Conservation (phyloP, 2,888 invertebrate species). For the Agrochola lota region DNA sequence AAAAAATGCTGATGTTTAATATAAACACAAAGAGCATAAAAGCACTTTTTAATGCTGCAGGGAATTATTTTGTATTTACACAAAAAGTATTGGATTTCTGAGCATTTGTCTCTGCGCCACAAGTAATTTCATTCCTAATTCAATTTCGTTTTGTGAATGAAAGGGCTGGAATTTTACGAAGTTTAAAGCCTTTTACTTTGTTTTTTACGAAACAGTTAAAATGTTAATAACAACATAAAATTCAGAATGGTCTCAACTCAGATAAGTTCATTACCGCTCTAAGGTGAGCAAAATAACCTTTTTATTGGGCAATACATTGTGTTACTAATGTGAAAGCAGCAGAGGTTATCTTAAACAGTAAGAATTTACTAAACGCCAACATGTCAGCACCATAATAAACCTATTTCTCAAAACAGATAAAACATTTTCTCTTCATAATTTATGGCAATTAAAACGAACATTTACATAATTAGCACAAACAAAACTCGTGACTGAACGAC, state of each 20-base stretch:
- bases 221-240: conserved; percentile 41
- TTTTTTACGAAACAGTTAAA: conserved; percentile 26
- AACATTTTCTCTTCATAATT: conserved; percentile 59
- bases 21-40: conserved; percentile 56
- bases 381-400: conserved; percentile 41
- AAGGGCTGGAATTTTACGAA: conserved; percentile 32
- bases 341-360: conserved; percentile 32
- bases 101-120: conserved; percentile 27
- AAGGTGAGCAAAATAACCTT: conserved; percentile 27
- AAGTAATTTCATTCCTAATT: conserved; percentile 41
- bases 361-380: conserved; percentile 27
- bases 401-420: conserved; percentile 56
- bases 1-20: conserved; percentile 57
- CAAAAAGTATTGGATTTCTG: conserved; percentile 43
- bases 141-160: conserved; percentile 62
- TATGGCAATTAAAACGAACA: conserved; percentile 64
- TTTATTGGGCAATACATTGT: conserved; percentile 36
- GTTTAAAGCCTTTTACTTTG: conserved; percentile 8
- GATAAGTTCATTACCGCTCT: conserved; percentile 49
- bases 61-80: conserved; percentile 60
- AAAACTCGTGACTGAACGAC: conserved; percentile 59
- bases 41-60: conserved; percentile 54
- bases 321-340: conserved; percentile 29
- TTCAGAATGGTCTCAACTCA: conserved; percentile 23
- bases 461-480: conserved; percentile 67